phyloP scores from a whole-genome alignment of 2,797 vertebrate species.

The Pseudochirops cupreus region DNA sequence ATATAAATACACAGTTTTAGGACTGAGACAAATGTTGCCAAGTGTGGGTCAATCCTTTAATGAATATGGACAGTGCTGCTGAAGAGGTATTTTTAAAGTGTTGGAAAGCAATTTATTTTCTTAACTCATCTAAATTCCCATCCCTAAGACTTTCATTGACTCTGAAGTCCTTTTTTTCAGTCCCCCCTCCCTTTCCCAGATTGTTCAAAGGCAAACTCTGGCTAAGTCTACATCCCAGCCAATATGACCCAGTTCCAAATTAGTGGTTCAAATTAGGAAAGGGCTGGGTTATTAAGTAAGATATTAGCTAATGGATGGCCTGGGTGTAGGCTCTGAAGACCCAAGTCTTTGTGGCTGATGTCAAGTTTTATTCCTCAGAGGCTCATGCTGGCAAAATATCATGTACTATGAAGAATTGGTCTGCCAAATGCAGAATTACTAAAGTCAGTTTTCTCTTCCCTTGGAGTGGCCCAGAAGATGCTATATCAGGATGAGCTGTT shows the following conservation, averaged over 20 bases:
- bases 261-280: conserved; percentile 57
- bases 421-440: conserved; percentile 72
- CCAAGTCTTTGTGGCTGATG: conserved; percentile 74
- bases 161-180: not conserved
- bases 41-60: not conserved
- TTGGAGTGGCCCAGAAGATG: conserved; percentile 50
- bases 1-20: not conserved
- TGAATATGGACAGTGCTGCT: not conserved
- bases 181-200: not conserved
- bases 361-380: conserved; percentile 71
- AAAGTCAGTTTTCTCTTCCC: conserved; percentile 71
- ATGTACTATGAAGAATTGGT: conserved; percentile 53
- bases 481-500: conserved; percentile 58
- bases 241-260: conserved; percentile 52
- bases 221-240: conserved; percentile 23
- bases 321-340: conserved; percentile 70
- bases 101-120: conserved; percentile 49
- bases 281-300: not conserved
- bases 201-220: conserved; percentile 22
- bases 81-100: not conserved
- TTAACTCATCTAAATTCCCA: not conserved
- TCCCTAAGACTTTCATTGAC: not conserved
- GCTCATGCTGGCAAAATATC: conserved; percentile 70
- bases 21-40: not conserved
- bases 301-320: conserved; percentile 68